phyloP scores from a whole-genome alignment of 53 echinoderm and acorn worm genomes.

The Mesocentrotus franciscanus region DNA sequence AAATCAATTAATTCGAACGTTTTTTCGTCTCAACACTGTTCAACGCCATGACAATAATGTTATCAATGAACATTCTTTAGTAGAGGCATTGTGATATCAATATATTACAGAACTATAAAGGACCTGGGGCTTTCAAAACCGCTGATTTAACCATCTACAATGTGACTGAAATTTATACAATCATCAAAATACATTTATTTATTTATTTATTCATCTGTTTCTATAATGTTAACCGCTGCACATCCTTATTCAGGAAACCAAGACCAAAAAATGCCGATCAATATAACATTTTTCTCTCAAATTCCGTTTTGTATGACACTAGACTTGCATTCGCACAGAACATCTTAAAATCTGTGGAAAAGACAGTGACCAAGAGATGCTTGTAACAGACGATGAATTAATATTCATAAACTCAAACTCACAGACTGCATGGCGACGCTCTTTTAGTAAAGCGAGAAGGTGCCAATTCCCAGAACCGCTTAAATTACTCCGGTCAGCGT shows the following conservation, averaged over 20 bases:
- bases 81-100: too few relatives aligned
- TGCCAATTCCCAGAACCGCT: slow-evolving; percentile 23
- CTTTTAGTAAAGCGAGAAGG: slow-evolving; percentile 24
- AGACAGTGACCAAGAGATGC: background rate
- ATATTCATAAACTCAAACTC: slow-evolving; percentile 14
- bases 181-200: background rate
- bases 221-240: background rate
- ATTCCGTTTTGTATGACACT: background rate
- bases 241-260: background rate
- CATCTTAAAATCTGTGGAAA: slow-evolving; percentile 6
- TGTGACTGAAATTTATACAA: too few relatives aligned
- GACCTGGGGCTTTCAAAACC: too few relatives aligned
- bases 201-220: background rate
- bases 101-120: too few relatives aligned
- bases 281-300: background rate
- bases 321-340: background rate
- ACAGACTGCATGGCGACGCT: background rate
- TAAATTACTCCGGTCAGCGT: slow-evolving; percentile 35
- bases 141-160: too few relatives aligned
- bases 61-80: too few relatives aligned
- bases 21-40: too few relatives aligned
- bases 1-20: too few relatives aligned
- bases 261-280: background rate
- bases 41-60: too few relatives aligned
- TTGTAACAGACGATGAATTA: background rate